Evolutionary conservation across 2,797 vertebrate species (phyloP).

Genomic region (Xenops minutus): DNA sequence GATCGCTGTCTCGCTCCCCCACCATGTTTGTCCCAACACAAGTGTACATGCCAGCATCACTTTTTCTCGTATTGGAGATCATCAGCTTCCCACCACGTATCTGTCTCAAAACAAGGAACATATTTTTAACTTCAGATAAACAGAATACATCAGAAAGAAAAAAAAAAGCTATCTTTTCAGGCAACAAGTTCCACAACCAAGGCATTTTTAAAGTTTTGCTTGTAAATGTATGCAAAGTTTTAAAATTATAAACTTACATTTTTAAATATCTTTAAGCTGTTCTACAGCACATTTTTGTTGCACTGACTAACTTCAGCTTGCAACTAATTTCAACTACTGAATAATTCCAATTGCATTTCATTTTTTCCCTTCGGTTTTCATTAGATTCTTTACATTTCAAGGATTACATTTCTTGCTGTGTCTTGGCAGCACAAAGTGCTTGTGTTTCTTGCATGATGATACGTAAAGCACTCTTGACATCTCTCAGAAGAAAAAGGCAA

Average conservation of each 20-base stretch:
- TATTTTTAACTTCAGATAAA: background rate
- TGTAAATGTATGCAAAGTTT: background rate
- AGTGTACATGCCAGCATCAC: slow-evolving; percentile 94
- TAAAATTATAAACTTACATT: background rate
- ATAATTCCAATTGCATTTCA: background rate
- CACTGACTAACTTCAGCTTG: background rate
- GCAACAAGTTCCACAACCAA: background rate
- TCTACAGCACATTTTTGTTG: background rate
- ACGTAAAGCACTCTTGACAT: background rate
- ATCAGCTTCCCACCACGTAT: slow-evolving; percentile 97
- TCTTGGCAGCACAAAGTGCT: background rate
- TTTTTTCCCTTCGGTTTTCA: background rate
- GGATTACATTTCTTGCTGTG: background rate
- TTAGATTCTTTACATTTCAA: background rate
- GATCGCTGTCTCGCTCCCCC: slow-evolving; percentile 95
- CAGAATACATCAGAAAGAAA: background rate
- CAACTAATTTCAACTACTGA: background rate
- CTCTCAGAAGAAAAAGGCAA: background rate
- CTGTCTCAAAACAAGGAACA: slow-evolving; percentile 68
- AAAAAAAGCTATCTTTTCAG: background rate
- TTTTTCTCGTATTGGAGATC: slow-evolving; percentile 96
- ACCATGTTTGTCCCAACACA: slow-evolving; percentile 99
- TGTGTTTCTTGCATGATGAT: background rate
- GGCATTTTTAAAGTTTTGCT: background rate
- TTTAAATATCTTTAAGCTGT: background rate